Evolutionary conservation across 2,113 vertebrate genomes (phyloP), one percentile per base, ranked within the genome.

Genomic region (Apteryx owenii): DNA sequence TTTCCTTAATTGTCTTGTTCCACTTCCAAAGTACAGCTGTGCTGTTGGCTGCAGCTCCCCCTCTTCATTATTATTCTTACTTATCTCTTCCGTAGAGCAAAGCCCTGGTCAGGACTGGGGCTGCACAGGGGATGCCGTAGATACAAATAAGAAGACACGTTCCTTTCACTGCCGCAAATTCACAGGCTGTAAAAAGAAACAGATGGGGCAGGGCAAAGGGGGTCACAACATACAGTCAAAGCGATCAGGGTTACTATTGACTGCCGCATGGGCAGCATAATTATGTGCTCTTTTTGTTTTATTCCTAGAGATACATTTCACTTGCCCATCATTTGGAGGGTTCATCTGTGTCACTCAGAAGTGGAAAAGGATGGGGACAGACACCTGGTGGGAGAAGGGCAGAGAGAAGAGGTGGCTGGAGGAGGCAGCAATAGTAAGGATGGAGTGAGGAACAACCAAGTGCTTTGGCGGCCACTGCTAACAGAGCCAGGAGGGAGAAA

Each of bases 191-290:
- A 84, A 95, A 93, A 88, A 71, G 72, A 95, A 94, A 88, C 85
- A 96, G 91, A 95, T 93, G 85, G 88, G 91, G 76, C 76, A 15
- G 48, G 51, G 94, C 46, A 83, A 95, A 95, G 90, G 31, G 77
- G 88, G 94, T 95, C 91, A 96, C 75, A 21, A 13, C 29, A 75
- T 80, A 73, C 86, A 89, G 46, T 91, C 93, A 78, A 81, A 94
- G 72, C 1, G 6, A 94, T 91, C 61, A 48, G 76, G 62, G 56
- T 58, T 91, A 61, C 53, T 85, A 66, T 79, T 89, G 72, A 58
- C 87, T 95, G 71, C 16, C 60, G 66, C 62, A 31, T 36, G 85
- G 60, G n/a, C 54, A 91, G 78, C 42, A 81, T 86, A 90, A 88
- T 86, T 88, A 77, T 44, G 38, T 68, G 22, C 21, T 60, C 16